Conservation (phyloP, 1,140 invertebrate genomes). For the Acromyrmex charruanus region DNA sequence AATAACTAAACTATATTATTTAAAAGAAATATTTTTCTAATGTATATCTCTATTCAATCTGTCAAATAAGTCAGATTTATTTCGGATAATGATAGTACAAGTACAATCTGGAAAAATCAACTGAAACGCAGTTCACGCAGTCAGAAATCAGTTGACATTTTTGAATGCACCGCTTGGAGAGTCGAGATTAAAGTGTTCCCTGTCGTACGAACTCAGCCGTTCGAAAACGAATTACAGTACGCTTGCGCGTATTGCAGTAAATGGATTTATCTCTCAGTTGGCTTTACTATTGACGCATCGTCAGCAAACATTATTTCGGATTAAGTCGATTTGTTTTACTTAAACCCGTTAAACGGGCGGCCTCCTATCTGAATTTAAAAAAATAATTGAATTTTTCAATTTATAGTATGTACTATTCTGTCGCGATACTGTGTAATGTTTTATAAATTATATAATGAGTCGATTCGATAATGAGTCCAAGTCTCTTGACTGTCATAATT, state of each 20-base stretch:
- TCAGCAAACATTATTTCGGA: conserved; percentile 45
- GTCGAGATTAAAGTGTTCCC: conserved; percentile 45
- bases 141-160: conserved; percentile 38
- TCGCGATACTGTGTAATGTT: not conserved
- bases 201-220: conserved; percentile 41
- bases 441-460: conserved; percentile 1
- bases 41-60: not conserved
- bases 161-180: conserved; percentile 38
- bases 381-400: conserved; percentile 17
- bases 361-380: not conserved
- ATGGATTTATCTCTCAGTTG: conserved; percentile 45
- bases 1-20: not conserved
- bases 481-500: not conserved
- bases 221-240: conserved; percentile 38
- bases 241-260: conserved; percentile 34
- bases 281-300: conserved; percentile 42
- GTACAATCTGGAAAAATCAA: conserved; percentile 9
- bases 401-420: not conserved
- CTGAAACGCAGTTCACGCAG: conserved; percentile 17
- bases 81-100: not conserved
- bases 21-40: not conserved
- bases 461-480: not conserved
- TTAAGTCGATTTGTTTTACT: conserved; percentile 34
- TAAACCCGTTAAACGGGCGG: not conserved
- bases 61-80: conserved; percentile 25